Base-by-base conservation (phyloP, 2,888 invertebrate genomes). In the Pseudoips prasinana region DNA sequence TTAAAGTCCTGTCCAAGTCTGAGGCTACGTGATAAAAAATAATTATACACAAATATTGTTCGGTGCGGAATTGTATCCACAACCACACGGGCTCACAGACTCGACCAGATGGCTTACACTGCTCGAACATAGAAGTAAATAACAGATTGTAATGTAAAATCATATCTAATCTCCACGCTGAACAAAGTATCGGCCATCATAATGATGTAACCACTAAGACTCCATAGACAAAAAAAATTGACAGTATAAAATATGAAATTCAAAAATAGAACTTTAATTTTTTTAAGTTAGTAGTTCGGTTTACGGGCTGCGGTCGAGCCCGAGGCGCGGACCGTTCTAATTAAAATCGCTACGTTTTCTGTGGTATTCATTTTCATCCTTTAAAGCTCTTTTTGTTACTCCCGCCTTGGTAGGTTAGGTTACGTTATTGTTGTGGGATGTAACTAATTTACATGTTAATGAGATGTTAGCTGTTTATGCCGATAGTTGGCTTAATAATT, bases 371-470 rank as follows among this genome's bases (percentile, higher is more conserved):
- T 85, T 84, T 82, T 75, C 81, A 80, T 83, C 82, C 72, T 81
- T 79, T 79, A 71, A 74, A 77, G 71, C 64, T 72, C 71, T 82
- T 84, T 83, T 83, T 82, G 84, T 83, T 82, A 64, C 67, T 58
- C 55, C 62, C 67, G 72, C 72, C 59, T 73, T 69, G 76, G 74
- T 79, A 69, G 76, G 75, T 79, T 72, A 66, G 68, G 61, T 73
- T 72, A 69, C 72, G 76, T 79, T 80, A 83, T 82, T 82, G 77
- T 83, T 79, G 78, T 77, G 77, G 79, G 73, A 52, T 72, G 75
- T 71, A 74, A 80, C 82, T 85, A 79, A 87, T 86, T 85, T 84
- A 84, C 83, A 87, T 86, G 80, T 76, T 86, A 86, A 85, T 86
- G 74, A 85, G 78, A 71, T 70, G 64, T 67, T 64, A 55, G 64